phyloP scores from a whole-genome alignment of 1,140 invertebrate genomes.

The Drosophila pectinifera region DNA sequence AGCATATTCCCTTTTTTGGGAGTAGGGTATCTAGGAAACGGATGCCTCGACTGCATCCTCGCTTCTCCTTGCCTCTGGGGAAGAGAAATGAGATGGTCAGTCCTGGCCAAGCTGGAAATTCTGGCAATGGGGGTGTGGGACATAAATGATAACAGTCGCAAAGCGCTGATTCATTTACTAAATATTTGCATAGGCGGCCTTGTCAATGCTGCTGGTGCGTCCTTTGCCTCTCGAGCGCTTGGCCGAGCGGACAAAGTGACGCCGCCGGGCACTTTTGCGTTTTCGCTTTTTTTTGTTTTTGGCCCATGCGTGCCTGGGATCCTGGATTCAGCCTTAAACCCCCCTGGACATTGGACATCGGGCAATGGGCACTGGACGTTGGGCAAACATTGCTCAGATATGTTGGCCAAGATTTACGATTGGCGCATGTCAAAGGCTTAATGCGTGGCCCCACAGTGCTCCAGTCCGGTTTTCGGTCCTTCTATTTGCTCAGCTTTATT shows the following conservation, averaged over 20 bases:
- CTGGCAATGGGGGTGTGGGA: constrained; percentile 22
- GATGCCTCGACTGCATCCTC: neutral
- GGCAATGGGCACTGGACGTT: constrained; percentile 17
- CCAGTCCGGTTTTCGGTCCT: constrained; percentile 36
- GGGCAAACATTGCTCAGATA: constrained; percentile 80
- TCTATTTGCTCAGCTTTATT: constrained; percentile 75
- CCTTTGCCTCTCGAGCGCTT: constrained; percentile 36
- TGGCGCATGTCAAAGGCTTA: constrained; percentile 84
- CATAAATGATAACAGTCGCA: constrained; percentile 83
- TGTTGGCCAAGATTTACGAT: constrained; percentile 84
- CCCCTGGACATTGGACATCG: constrained; percentile 17
- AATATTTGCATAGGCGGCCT: constrained; percentile 85
- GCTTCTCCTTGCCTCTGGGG: neutral
- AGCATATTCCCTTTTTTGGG: too few species aligned
- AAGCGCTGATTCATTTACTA: constrained; percentile 85
- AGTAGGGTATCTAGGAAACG: neutral
- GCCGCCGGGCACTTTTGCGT: constrained; percentile 60
- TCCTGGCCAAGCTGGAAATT: constrained; percentile 44
- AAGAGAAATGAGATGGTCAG: constrained; percentile 9
- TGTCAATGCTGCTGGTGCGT: constrained; percentile 72
- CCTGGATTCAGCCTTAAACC: constrained; percentile 29
- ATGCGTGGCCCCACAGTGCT: constrained; percentile 30
- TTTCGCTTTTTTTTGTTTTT: constrained; percentile 4
- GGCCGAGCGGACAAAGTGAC: constrained; percentile 70
- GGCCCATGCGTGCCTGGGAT: constrained; percentile 31